These are phyloP conservation scores for Nixonia krombeini DNA, from an alignment of 1,140 invertebrate genomes.

Conservation along the genomic window DNA sequence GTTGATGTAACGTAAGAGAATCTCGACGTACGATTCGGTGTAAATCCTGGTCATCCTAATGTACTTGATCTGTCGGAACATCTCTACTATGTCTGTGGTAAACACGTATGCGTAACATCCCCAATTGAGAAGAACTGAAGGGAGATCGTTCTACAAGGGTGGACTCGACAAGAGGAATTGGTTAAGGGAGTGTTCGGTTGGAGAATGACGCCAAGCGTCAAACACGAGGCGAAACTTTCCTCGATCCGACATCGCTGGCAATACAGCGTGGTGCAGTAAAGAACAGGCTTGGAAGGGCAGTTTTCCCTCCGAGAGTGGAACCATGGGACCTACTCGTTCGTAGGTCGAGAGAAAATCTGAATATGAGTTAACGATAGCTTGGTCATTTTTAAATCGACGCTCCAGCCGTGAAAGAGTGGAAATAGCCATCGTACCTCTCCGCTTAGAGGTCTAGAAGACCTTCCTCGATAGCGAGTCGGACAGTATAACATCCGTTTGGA, in stretches of 20 bases:
- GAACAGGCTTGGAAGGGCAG: neutral
- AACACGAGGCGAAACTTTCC: conserved; percentile 48
- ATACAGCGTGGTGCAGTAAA: conserved; percentile 39
- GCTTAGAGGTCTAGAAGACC: neutral
- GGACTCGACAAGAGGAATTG: conserved; percentile 39
- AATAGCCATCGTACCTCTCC: neutral
- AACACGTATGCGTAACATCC: conserved; percentile 21
- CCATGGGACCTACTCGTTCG: neutral
- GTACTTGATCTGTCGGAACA: conserved; percentile 44
- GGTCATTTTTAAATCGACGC: neutral
- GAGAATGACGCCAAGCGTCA: conserved; percentile 51
- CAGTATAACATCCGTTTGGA: neutral
- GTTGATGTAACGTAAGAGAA: no score
- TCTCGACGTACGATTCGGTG: neutral
- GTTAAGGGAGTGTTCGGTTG: conserved; percentile 51
- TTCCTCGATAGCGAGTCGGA: neutral
- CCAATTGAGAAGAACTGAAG: conserved; percentile 9
- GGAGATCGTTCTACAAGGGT: conserved; percentile 11
- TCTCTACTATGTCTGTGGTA: conserved; percentile 36
- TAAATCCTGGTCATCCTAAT: conserved; percentile 19
- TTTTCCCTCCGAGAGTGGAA: neutral
- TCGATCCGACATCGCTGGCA: neutral
- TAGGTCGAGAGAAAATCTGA: neutral
- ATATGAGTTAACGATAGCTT: neutral
- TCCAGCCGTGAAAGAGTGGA: neutral